These are phyloP conservation scores for Drosophila trapezifrons DNA, from an alignment of 1,140 invertebrate genomes.

Conservation along the genomic window DNA sequence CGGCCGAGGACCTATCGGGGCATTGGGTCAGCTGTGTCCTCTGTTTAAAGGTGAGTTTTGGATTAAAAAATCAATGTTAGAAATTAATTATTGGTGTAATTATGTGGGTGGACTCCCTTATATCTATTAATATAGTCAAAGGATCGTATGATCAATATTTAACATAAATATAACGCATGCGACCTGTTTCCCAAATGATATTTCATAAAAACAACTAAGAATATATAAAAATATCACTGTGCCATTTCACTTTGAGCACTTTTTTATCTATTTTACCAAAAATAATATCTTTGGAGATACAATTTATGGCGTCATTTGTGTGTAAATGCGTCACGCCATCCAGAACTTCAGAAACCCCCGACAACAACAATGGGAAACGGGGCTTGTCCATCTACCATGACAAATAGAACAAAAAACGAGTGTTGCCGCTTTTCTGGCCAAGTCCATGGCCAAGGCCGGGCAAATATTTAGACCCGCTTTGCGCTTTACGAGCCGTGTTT, in stretches of 20 bases:
- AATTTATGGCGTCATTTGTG: conserved; percentile 50
- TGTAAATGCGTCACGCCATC: conserved; percentile 36
- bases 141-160: conserved; percentile 19
- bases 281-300: neutral
- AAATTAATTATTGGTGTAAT: too few relatives aligned
- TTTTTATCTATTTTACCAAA: neutral
- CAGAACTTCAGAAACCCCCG: conserved; percentile 35
- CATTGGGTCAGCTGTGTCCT: conserved; percentile 92
- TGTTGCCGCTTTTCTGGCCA: conserved; percentile 17
- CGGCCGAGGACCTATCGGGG: conserved; percentile 92
- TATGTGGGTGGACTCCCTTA: neutral
- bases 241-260: neutral
- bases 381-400: conserved; percentile 56
- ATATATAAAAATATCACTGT: neutral
- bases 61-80: too few relatives aligned
- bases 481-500: conserved; percentile 5
- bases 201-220: too few relatives aligned
- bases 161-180: neutral
- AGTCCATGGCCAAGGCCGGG: conserved; percentile 70
- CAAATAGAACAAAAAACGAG: conserved; percentile 47
- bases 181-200: neutral
- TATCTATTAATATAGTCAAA: neutral
- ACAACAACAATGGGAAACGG: conserved; percentile 29
- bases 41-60: conserved; percentile 91
- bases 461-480: conserved; percentile 23